A percentile compares a stretch with the other conserved stretches of the same genome.
These are phyloP conservation scores for Noctilio leporinus DNA, from an alignment of 2,113 vertebrate species.

Conservation along the genomic window DNA sequence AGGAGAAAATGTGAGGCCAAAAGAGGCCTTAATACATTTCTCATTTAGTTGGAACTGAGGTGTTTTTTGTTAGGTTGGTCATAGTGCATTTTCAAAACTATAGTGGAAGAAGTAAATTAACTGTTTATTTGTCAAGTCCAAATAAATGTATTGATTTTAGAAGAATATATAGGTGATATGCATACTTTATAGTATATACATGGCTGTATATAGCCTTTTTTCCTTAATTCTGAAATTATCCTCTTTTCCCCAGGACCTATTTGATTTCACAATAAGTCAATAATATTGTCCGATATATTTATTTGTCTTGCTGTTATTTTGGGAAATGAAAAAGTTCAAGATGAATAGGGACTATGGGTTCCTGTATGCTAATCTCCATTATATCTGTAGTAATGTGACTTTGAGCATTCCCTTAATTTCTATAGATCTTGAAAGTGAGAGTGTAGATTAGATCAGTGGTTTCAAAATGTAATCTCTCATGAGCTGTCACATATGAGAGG, in stretches of 20 bases:
- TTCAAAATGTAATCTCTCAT: neutral
- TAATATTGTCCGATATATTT: neutral
- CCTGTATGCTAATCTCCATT: neutral
- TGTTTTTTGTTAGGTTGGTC: neutral
- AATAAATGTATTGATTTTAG: neutral
- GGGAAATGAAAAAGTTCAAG: slow-evolving; percentile 1
- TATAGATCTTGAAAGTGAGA: neutral
- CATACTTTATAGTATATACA: neutral
- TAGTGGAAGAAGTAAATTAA: neutral
- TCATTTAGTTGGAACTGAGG: neutral
- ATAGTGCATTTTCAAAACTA: neutral
- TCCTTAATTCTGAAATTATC: neutral
- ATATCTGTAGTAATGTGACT: neutral
- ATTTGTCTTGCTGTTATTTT: neutral
- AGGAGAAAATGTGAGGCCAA: neutral
- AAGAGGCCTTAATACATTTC: neutral
- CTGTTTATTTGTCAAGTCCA: neutral
- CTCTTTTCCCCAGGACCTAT: neutral
- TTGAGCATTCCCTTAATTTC: neutral
- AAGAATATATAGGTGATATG: neutral
- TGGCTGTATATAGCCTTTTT: neutral
- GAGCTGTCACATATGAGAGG: neutral
- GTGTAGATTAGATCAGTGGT: neutral
- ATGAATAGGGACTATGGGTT: neutral
- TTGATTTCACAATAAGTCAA: slow-evolving; percentile 9